Percentiles rank a stretch among this genome's conserved stretches.
These are phyloP conservation scores for Pipistrellus pygmaeus DNA, from an alignment of 2,797 vertebrate genomes.

Conservation along the genomic window DNA sequence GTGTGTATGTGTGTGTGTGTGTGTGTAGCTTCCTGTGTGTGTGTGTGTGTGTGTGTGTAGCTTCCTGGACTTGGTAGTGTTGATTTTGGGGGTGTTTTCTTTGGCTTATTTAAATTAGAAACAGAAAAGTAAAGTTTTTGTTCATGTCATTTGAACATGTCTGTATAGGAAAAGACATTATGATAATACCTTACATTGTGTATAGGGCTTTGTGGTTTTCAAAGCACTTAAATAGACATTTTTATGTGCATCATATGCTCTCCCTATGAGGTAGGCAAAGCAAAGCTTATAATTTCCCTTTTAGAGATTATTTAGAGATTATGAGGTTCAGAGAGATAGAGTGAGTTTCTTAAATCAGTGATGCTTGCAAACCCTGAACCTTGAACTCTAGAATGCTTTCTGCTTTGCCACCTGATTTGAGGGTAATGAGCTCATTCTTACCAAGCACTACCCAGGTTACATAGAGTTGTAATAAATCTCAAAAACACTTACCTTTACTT, in stretches of 20 bases:
- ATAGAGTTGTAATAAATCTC: conserved; percentile 7
- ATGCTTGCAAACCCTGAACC: background rate
- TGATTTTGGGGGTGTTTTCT: conserved; percentile 65
- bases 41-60: background rate
- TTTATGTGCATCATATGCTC: background rate
- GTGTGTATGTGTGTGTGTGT: conserved; percentile 1
- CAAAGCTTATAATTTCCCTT: background rate
- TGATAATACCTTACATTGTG: conserved; percentile 37
- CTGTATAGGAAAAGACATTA: conserved; percentile 51
- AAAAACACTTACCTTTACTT: conserved; percentile 3
- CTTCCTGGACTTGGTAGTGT: conserved; percentile 62
- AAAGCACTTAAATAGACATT: conserved; percentile 34
- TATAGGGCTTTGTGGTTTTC: conserved; percentile 35
- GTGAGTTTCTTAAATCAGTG: background rate
- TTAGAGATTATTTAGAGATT: conserved; percentile 8
- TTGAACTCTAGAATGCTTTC: background rate
- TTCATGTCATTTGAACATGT: conserved; percentile 52
- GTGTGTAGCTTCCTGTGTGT: conserved; percentile 29
- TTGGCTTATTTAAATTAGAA: conserved; percentile 64
- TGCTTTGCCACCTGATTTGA: background rate
- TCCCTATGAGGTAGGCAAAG: background rate
- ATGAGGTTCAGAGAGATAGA: background rate
- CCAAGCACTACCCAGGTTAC: background rate
- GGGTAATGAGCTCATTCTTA: background rate
- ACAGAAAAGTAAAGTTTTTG: conserved; percentile 62